These are phyloP conservation scores for Galerucella calmariensis DNA, from an alignment of 2,888 invertebrate species.

Conservation along the genomic window DNA sequence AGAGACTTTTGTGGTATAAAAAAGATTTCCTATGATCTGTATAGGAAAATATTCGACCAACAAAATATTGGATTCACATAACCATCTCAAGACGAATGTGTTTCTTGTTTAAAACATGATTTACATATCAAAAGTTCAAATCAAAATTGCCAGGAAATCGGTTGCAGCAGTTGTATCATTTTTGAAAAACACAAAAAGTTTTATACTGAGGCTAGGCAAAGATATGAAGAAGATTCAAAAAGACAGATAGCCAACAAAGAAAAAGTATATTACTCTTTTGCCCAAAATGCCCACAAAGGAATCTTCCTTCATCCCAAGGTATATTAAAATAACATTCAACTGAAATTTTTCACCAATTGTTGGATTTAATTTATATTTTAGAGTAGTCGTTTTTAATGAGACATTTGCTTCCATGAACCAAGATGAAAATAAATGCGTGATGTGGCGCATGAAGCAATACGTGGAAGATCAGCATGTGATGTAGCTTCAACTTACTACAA, in stretches of 20 bases:
- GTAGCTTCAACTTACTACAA: no score
- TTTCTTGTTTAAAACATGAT: conserved; percentile 2
- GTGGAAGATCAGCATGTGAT: no score
- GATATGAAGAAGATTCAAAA: not conserved
- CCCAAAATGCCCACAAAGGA: conserved; percentile 14
- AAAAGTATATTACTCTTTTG: conserved; percentile 10
- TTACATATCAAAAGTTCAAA: not conserved
- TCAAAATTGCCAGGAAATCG: not conserved
- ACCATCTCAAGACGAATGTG: conserved; percentile 14
- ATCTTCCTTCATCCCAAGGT: conserved; percentile 12
- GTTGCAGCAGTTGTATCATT: conserved; percentile 2
- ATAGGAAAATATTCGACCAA: conserved; percentile 15
- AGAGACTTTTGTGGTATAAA: conserved; percentile 10
- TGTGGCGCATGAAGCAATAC: not conserved
- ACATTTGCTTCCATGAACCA: not conserved
- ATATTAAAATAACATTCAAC: not conserved
- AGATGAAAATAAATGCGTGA: not conserved
- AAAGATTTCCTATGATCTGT: conserved; percentile 8
- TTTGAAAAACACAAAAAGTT: not conserved
- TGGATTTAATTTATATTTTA: not conserved
- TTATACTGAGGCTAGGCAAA: not conserved
- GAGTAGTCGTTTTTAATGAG: not conserved
- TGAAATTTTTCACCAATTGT: not conserved
- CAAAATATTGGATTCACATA: conserved; percentile 16
- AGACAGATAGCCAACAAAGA: conserved; percentile 1